Percentiles rank a stretch among this genome's conserved stretches.
These are phyloP conservation scores for Microtus richardsoni DNA, from an alignment of 2,113 vertebrate genomes.

Conservation along the genomic window DNA sequence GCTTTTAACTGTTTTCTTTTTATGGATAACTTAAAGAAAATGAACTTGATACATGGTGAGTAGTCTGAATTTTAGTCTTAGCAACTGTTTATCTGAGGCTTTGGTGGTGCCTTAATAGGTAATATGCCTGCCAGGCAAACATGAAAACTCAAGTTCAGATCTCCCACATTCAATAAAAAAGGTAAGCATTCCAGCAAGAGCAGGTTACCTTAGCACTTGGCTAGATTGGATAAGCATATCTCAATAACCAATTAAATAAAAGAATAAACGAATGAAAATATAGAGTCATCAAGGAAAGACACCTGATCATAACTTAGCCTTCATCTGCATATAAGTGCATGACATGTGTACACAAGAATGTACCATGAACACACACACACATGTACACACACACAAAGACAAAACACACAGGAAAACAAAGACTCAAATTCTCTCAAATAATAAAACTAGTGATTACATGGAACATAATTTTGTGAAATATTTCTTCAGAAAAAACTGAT, in stretches of 20 bases:
- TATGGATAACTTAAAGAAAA: neutral
- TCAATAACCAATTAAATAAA: neutral
- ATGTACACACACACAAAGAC: neutral
- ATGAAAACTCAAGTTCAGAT: no score
- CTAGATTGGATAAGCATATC: neutral
- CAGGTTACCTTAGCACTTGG: neutral
- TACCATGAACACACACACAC: neutral
- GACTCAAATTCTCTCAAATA: neutral
- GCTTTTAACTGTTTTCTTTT: conserved; percentile 21
- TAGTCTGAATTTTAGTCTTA: neutral
- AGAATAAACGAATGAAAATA: neutral
- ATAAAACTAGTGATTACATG: conserved; percentile 57
- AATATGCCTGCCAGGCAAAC: neutral
- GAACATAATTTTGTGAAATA: conserved; percentile 67
- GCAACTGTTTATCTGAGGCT: neutral
- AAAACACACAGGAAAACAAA: neutral
- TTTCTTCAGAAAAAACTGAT: conserved; percentile 75
- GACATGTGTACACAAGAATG: neutral
- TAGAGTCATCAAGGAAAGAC: neutral
- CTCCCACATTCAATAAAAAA: no score
- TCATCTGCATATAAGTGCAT: neutral
- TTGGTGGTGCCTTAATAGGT: neutral
- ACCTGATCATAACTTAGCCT: neutral
- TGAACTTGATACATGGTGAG: neutral
- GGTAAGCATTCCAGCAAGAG: neutral